phyloP scores from a whole-genome alignment of 1,140 invertebrate genomes.

The Holotrichia oblita region DNA sequence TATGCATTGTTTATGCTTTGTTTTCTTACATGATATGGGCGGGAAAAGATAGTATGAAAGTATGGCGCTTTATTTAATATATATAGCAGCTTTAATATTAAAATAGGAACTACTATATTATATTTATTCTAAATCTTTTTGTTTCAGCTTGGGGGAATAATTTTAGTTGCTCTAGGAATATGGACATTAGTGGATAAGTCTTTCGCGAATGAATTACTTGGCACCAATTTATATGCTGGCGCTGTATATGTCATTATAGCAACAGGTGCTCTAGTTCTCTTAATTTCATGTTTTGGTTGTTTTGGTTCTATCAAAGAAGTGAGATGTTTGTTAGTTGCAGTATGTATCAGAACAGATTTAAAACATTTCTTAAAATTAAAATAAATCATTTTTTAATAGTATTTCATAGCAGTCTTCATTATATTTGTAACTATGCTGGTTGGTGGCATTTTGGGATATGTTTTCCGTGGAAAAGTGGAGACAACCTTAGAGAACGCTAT shows the following conservation, averaged over 20 bases:
- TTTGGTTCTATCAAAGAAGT: slow-evolving; percentile 87
- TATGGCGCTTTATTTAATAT: no score
- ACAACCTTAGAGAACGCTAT: slow-evolving; percentile 79
- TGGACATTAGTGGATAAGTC: slow-evolving; percentile 86
- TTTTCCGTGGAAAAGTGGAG: slow-evolving; percentile 82
- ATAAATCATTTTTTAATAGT: no score
- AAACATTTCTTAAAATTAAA: no score
- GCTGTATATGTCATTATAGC: slow-evolving; percentile 83
- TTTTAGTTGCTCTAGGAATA: slow-evolving; percentile 78
- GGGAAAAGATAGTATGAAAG: no score
- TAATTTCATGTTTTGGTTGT: slow-evolving; percentile 87
- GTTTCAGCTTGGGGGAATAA: slow-evolving; percentile 78
- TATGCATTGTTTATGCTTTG: no score
- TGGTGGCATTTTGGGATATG: slow-evolving; percentile 88
- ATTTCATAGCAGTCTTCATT: slow-evolving; percentile 85
- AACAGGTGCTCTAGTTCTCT: slow-evolving; percentile 77
- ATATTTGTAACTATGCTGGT: slow-evolving; percentile 89
- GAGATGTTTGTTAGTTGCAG: slow-evolving; percentile 87
- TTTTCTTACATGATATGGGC: slow-evolving; percentile 25
- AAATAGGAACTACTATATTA: no score
- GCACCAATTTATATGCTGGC: slow-evolving; percentile 83
- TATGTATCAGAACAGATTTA: slow-evolving; percentile 63
- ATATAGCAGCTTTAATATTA: no score
- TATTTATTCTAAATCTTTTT: no score
- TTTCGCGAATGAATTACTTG: slow-evolving; percentile 82